Evolutionary conservation across 2,888 invertebrate genomes (phyloP).

Genomic region (Cerastis rubricosa): DNA sequence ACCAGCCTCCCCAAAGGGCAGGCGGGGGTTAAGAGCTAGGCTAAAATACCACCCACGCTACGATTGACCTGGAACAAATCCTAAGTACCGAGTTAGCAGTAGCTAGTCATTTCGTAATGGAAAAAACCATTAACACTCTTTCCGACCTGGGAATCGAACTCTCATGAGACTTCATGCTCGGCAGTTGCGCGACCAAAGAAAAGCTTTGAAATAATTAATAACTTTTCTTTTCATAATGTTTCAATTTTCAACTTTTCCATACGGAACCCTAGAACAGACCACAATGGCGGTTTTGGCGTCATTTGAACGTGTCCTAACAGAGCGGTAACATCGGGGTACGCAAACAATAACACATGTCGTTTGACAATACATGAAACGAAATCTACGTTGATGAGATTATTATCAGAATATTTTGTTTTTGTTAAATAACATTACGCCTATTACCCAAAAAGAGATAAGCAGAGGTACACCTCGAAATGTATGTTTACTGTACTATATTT

Average conservation of each 20-base stretch:
- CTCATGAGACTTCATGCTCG: not conserved
- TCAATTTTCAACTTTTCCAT: not conserved
- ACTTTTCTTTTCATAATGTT: not conserved
- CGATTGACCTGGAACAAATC: not conserved
- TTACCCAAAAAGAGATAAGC: not conserved
- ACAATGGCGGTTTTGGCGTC: constrained; percentile 35
- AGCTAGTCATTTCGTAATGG: not conserved
- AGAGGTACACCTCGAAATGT: not conserved
- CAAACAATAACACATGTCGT: constrained; percentile 30
- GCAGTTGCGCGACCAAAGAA: not conserved
- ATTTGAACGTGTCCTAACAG: constrained; percentile 31
- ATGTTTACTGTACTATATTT: no score
- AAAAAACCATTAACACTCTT: not conserved
- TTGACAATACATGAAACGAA: constrained; percentile 32
- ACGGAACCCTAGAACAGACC: constrained; percentile 5
- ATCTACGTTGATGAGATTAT: constrained; percentile 16
- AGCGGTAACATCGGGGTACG: constrained; percentile 9
- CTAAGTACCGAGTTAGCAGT: not conserved
- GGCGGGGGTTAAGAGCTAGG: no score
- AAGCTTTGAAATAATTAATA: not conserved
- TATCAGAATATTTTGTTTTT: constrained; percentile 13
- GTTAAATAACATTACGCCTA: not conserved
- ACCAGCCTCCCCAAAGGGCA: not conserved
- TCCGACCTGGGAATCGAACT: not conserved
- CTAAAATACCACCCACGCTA: no score